Percentiles rank a stretch among this genome's conserved stretches.
Evolutionary conservation across 2,888 invertebrate species (phyloP).

Genomic region (Callyntrura guangdongensis): DNA sequence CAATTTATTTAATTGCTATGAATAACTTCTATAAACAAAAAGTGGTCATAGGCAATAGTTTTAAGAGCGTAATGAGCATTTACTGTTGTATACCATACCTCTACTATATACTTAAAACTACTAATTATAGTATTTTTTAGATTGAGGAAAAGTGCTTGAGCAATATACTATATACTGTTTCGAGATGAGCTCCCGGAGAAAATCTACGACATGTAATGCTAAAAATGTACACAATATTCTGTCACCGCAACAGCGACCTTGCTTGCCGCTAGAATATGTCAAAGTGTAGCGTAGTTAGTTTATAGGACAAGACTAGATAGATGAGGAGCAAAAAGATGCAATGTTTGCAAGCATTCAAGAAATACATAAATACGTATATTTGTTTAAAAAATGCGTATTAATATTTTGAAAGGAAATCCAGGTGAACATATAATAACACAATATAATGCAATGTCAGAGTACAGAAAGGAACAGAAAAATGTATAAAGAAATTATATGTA

Average conservation of each 20-base stretch:
- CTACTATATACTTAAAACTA: constrained; percentile 11
- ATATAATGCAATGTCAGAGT: constrained; percentile 73
- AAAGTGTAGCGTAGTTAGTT: constrained; percentile 22
- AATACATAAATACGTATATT: constrained; percentile 17
- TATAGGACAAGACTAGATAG: constrained; percentile 14
- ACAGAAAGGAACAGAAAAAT: constrained; percentile 48
- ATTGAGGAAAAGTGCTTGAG: constrained; percentile 14
- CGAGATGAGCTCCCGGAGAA: neutral
- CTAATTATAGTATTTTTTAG: neutral
- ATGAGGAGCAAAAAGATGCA: constrained; percentile 38
- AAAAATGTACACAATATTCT: neutral
- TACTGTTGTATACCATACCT: constrained; percentile 52
- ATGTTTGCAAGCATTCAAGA: neutral
- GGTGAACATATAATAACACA: constrained; percentile 28
- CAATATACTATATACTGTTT: constrained; percentile 23
- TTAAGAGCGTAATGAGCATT: constrained; percentile 40
- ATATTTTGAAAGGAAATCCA: constrained; percentile 14
- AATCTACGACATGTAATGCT: neutral
- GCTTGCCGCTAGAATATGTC: neutral
- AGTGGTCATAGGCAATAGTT: constrained; percentile 10
- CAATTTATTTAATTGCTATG: constrained; percentile 16
- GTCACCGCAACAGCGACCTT: neutral
- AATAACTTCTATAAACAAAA: constrained; percentile 20
- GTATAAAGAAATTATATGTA: constrained; percentile 41
- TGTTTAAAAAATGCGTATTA: constrained; percentile 18